Base-by-base conservation (phyloP, 2,113 vertebrate species). In the Eulacestoma nigropectus region DNA sequence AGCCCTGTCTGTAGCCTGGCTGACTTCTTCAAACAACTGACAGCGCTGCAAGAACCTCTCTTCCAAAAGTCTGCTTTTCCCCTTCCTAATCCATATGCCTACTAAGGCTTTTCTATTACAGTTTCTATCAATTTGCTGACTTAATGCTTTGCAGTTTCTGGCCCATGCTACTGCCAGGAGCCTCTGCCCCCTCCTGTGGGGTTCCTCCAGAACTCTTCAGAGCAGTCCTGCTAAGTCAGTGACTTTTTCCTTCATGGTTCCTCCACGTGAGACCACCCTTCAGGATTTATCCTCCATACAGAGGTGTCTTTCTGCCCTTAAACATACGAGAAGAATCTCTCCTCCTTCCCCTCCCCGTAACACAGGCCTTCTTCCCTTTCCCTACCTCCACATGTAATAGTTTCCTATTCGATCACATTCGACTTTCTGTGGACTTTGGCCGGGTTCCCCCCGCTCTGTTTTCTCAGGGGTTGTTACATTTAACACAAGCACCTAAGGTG, bases 351-450 rank as follows among this genome's bases (percentile, higher is more conserved):
- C 33, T 39, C 35, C 15, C 52, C 20, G 9, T 23, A 32, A 42
- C 11, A 33, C 8, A 59, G 33, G 39, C 35, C 39, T 67, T 42
- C 53, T 41, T 42, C 68, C 30, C 59, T 46, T 62, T 33, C 69
- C 37, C 41, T 33, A 0, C 67, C 65, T 75, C 35, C 39, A 27
- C 33, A 27, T 19, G 59, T 52, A 80, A 89, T 14, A 53, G 33
- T 60, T 90, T 79, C 62, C 91, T 79, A 29, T 64, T 73, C 64
- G 55, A 85, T 41, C 89, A 90, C 3, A 13, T 1, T 64, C 35
- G 83, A 75, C 52, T 90, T 90, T 16, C 77, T 64, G 82, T 39
- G 65, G 70, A 55, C 70, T 88, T 83, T 77, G 84, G 84, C 63
- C 19, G 13, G 18, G 35, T 6, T 86, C 12, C 42, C 16, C 18